These are phyloP conservation scores for Sarcophaga bullata DNA, from an alignment of 1,140 invertebrate species.

Conservation along the genomic window DNA sequence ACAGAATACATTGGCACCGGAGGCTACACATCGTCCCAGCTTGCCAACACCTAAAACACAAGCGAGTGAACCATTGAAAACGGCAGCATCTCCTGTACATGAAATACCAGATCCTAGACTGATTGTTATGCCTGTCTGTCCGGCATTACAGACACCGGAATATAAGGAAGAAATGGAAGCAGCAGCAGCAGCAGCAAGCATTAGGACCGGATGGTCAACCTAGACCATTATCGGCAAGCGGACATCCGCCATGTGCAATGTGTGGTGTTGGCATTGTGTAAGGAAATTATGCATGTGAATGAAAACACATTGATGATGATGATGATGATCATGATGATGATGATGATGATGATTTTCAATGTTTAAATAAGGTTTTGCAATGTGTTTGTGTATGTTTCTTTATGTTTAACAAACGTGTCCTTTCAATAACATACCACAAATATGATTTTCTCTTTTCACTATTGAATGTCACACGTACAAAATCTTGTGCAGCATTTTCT, in stretches of 20 bases:
- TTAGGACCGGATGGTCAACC: conserved; percentile 48
- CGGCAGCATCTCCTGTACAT: conserved; percentile 42
- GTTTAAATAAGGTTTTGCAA: too few species aligned
- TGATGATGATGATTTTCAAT: too few species aligned
- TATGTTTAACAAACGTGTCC: too few species aligned
- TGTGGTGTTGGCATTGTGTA: conserved; percentile 65
- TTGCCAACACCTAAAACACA: conserved; percentile 29
- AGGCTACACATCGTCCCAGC: too few species aligned
- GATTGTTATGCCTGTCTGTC: conserved; percentile 61
- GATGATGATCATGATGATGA: too few species aligned
- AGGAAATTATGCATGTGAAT: conserved; percentile 51
- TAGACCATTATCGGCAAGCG: conserved; percentile 60
- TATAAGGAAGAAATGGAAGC: conserved; percentile 61
- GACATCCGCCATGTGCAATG: conserved; percentile 62
- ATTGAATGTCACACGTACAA: neutral
- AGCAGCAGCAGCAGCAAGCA: conserved; percentile 47
- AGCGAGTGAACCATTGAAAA: conserved; percentile 10
- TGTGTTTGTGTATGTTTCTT: too few species aligned
- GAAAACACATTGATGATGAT: too few species aligned
- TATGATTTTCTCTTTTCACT: too few species aligned
- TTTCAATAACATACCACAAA: too few species aligned
- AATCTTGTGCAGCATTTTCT: neutral
- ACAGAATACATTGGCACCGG: conserved; percentile 58
- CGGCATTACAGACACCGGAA: conserved; percentile 56
- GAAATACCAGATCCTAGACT: conserved; percentile 56